These are phyloP conservation scores for Coelopa frigida DNA, from an alignment of 1,140 invertebrate genomes.

Conservation along the genomic window DNA sequence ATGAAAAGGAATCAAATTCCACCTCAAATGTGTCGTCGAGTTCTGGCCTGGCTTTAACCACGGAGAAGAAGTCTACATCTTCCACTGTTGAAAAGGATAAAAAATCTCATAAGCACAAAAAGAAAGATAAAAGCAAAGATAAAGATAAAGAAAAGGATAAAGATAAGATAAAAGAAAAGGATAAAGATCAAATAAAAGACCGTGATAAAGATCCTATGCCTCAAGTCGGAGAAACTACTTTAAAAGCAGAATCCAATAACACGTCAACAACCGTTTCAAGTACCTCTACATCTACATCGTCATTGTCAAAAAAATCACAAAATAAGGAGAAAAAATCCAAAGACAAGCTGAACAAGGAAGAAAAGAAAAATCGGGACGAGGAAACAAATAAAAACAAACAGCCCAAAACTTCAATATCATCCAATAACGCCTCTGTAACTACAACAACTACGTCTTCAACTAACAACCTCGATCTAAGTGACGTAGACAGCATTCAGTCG, in stretches of 20 bases:
- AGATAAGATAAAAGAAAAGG: slow-evolving; percentile 37
- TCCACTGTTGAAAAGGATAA: slow-evolving; percentile 43
- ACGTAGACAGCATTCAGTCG: slow-evolving; percentile 33
- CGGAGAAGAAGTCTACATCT: too few species aligned
- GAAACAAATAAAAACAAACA: slow-evolving; percentile 16
- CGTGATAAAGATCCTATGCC: slow-evolving; percentile 20
- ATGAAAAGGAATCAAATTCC: too few species aligned
- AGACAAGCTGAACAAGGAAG: slow-evolving; percentile 29
- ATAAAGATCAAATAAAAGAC: slow-evolving; percentile 39
- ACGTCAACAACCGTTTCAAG: not conserved
- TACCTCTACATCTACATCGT: not conserved
- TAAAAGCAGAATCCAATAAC: slow-evolving; percentile 2
- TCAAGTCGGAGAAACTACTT: slow-evolving; percentile 19
- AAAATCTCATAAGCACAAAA: slow-evolving; percentile 54
- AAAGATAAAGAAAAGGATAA: slow-evolving; percentile 36
- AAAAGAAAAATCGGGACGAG: slow-evolving; percentile 17
- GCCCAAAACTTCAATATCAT: not conserved
- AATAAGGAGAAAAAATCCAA: slow-evolving; percentile 15
- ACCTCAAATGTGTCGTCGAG: too few species aligned
- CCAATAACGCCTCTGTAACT: not conserved
- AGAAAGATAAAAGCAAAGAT: slow-evolving; percentile 51
- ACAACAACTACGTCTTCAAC: slow-evolving; percentile 5
- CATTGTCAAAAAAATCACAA: slow-evolving; percentile 9
- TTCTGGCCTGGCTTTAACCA: too few species aligned
- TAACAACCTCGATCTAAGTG: slow-evolving; percentile 34